Conservation (phyloP, 1,140 invertebrate species). For the Leptinotarsa defecta region DNA sequence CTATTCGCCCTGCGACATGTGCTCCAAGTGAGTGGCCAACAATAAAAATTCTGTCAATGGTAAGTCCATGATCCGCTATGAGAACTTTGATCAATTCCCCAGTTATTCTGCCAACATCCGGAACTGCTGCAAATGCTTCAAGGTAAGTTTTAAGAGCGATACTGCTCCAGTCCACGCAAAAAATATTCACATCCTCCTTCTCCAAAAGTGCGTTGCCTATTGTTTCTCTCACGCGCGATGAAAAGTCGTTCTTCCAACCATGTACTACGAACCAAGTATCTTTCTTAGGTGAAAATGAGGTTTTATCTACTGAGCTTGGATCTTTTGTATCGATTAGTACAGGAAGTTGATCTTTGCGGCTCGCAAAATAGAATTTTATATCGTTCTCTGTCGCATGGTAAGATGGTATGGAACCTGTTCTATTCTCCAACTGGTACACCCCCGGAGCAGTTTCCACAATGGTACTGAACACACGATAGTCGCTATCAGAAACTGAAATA, state of each 20-base stretch:
- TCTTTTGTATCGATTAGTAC: not conserved
- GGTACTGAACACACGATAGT: too few species aligned
- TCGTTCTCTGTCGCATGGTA: not conserved
- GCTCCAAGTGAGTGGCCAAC: slow-evolving; percentile 72
- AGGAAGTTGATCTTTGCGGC: not conserved
- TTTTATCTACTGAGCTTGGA: not conserved
- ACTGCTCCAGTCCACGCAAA: slow-evolving; percentile 62
- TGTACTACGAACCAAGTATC: slow-evolving; percentile 51
- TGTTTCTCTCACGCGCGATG: slow-evolving; percentile 40
- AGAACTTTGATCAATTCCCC: slow-evolving; percentile 54
- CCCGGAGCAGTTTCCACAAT: not conserved
- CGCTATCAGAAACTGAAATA: too few species aligned
- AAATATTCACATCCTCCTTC: slow-evolving; percentile 59
- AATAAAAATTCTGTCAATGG: slow-evolving; percentile 12
- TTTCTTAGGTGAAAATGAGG: not conserved
- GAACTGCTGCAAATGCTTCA: slow-evolving; percentile 48
- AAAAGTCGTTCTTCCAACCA: slow-evolving; percentile 46
- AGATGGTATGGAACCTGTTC: not conserved
- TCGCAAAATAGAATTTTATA: not conserved
- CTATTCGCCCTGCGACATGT: slow-evolving; percentile 67
- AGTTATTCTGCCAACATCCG: slow-evolving; percentile 57
- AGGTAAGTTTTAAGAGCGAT: slow-evolving; percentile 54
- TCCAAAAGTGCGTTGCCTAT: slow-evolving; percentile 52
- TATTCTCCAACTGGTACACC: not conserved
- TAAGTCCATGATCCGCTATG: not conserved